Evolutionary conservation across 2,888 invertebrate genomes (phyloP).

Genomic region (Melolontha melolontha): DNA sequence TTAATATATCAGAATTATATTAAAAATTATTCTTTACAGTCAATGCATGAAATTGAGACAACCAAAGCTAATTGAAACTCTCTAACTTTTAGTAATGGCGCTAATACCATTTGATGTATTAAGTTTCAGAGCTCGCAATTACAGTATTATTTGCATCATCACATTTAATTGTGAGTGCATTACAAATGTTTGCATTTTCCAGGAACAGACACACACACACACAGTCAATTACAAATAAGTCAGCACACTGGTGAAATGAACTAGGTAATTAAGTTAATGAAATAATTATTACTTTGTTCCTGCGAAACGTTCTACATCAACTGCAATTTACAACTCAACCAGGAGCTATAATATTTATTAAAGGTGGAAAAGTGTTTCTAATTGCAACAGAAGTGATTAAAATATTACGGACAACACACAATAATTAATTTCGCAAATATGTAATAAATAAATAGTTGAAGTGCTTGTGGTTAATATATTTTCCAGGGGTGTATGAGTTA

Average conservation of each 20-base stretch:
- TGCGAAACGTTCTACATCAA: background rate
- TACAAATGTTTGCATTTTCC: constrained; percentile 20
- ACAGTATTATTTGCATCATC: constrained; percentile 16
- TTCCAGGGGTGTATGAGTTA: no score
- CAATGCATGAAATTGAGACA: no score
- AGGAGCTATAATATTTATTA: constrained; percentile 13
- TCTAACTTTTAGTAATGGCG: no score
- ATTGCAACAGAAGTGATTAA: background rate
- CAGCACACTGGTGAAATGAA: constrained; percentile 28
- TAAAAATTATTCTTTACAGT: no score
- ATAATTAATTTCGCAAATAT: no score
- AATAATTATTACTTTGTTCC: constrained; percentile 31
- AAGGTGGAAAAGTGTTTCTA: background rate
- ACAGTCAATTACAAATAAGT: constrained; percentile 26
- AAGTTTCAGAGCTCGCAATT: constrained; percentile 18
- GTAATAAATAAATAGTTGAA: no score
- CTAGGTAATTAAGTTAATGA: constrained; percentile 26
- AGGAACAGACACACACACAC: background rate
- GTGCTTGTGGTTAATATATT: no score
- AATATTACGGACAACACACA: no score
- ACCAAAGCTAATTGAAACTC: no score
- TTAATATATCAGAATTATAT: no score
- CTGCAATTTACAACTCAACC: constrained; percentile 21
- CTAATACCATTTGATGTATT: background rate
- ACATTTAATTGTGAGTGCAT: constrained; percentile 14